Percentiles rank a stretch among this genome's conserved stretches.
These are phyloP conservation scores for Myoxocephalus aenaeus DNA, from an alignment of 2,797 vertebrate species.

Conservation along the genomic window DNA sequence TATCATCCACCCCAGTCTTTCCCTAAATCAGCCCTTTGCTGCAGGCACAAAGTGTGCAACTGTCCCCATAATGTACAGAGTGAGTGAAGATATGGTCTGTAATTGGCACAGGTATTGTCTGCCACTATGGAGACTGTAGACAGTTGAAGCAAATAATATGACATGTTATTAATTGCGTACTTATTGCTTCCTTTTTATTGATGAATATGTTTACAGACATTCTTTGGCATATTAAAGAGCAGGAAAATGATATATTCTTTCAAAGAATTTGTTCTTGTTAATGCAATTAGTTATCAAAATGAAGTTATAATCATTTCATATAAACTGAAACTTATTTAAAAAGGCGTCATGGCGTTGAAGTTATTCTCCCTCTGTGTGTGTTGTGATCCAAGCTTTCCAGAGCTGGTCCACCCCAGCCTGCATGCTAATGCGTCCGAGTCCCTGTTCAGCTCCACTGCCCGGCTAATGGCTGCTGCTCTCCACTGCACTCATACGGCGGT, in stretches of 20 bases:
- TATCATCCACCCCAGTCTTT: conserved; percentile 21
- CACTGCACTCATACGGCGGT: too few relatives aligned
- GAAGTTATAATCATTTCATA: not conserved
- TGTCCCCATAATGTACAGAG: not conserved
- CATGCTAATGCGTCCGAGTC: too few relatives aligned
- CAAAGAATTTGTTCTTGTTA: not conserved
- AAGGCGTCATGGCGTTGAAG: not conserved
- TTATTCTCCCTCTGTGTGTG: too few relatives aligned
- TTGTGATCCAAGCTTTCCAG: too few relatives aligned
- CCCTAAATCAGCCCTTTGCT: conserved; percentile 19
- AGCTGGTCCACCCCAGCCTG: too few relatives aligned
- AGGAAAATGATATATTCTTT: not conserved
- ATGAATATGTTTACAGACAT: not conserved
- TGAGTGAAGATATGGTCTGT: not conserved
- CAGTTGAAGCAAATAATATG: not conserved
- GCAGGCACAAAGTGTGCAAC: not conserved
- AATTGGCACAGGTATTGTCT: not conserved
- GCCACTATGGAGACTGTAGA: not conserved
- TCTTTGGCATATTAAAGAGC: not conserved
- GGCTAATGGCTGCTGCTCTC: too few relatives aligned
- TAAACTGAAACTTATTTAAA: not conserved
- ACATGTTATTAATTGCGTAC: not conserved
- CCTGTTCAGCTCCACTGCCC: too few relatives aligned
- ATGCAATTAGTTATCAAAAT: not conserved
- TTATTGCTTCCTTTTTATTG: not conserved